Evolutionary conservation across 2,888 invertebrate species (phyloP), one percentile per base, ranked within the genome.

Genomic region (Pollenia labialis): DNA sequence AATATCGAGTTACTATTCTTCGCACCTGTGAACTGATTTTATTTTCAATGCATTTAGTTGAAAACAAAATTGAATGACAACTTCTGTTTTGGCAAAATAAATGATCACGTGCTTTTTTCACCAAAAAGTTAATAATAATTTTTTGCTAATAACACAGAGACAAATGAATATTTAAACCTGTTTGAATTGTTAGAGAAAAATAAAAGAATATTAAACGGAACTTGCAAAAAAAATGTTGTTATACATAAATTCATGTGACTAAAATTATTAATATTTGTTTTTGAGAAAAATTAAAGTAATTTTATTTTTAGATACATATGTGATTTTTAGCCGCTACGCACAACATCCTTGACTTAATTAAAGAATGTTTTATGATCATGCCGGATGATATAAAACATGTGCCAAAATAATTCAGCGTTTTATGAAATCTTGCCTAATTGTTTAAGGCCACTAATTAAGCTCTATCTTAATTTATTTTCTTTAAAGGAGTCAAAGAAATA

Each of bases 261-360:
- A 32, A 48, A 66, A 23, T 48, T 9, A 1, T 10, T 48, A 9
- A 14, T 23, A 48, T 32, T 58, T 58, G 23, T 58, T 58, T 58
- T 58, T 58, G 14, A 10, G 18, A 58, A 58, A 58, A 14, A 58
- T 40, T 58, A 14, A 32, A 23, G 18, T 64, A 18, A 16, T 18
- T 18, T 46, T 0, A 44, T 18, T 64, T 23, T 23, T 23, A n/a
- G n/a, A 16, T 8, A 23, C 9, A 48, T 14, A 48, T 32, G 4
- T 23, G 23, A 23, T 46, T 4, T 48, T 48, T 2, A 4, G 8
- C 16, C 46, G 10, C 48, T 58, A 58, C 58, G 32, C 18, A 32
- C 44, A 12, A 62, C 18, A 69, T 79, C 79, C 60, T 71, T 62
- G 79, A 69, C 79, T 79, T 79, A 60, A 71, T 79, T 79, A 32